Conservation (phyloP, 2,888 invertebrate genomes). For the Sphaerophoria rueppellii region DNA sequence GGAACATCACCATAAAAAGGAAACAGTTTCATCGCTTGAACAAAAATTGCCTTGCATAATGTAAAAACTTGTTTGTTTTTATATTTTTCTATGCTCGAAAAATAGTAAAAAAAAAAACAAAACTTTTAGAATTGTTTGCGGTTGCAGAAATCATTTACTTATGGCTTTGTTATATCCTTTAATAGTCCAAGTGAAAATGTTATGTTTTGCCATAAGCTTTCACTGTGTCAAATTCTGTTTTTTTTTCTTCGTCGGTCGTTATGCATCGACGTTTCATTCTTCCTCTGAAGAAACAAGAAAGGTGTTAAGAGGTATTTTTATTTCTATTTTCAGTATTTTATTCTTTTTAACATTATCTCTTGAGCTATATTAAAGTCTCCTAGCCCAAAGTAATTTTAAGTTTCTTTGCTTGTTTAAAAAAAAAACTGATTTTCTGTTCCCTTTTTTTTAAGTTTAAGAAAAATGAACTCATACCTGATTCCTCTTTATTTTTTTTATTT, state of each 20-base stretch:
- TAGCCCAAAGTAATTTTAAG: neutral
- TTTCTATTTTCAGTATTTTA: neutral
- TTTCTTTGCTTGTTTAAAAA: neutral
- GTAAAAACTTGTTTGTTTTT: conserved; percentile 31
- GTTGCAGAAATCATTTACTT: neutral
- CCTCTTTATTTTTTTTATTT: neutral
- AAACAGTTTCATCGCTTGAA: conserved; percentile 12
- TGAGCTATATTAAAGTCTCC: neutral
- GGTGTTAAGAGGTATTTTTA: neutral
- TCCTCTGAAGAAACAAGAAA: too few relatives aligned
- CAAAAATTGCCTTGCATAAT: conserved; percentile 32
- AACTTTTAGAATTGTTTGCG: conserved; percentile 25
- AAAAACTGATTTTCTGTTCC: neutral
- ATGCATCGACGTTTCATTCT: too few relatives aligned
- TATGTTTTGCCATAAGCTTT: neutral
- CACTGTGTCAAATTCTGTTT: too few relatives aligned
- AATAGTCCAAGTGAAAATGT: neutral
- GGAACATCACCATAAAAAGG: conserved; percentile 12
- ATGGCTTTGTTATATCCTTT: neutral
- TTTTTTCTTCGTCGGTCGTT: too few relatives aligned
- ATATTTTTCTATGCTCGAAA: conserved; percentile 7
- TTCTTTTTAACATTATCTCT: neutral
- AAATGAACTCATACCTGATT: neutral
- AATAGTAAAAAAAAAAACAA: conserved; percentile 4
- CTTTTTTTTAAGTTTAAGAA: neutral